Base-by-base conservation (phyloP, 1,140 invertebrate species). In the Oncopodura yosiiana region DNA sequence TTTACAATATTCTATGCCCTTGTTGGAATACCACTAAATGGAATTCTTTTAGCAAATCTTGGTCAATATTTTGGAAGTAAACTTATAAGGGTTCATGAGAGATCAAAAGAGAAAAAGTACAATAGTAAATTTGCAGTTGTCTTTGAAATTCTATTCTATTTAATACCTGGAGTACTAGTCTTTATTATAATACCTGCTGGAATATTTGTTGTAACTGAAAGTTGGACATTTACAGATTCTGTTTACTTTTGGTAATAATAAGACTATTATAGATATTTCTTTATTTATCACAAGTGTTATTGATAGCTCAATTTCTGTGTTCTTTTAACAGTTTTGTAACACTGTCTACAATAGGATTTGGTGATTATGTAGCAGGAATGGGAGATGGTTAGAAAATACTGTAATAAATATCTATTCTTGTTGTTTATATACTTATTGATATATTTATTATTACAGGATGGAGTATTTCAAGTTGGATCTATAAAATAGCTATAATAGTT, bases 11-110 rank as follows among this genome's bases (percentile, higher is more conserved):
- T 90, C 53, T 97, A 96, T 68, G 88, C 83, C 0, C 71, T 95
- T 16, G 79, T 95, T 52, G 93, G 94, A n/a, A 94, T 96, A 56
- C 94, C 94, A 0, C 81, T 95, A 66, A 91, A 91, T 66, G 87
- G 86, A 69, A 89, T 94, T 45, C 74, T 91, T 9, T 76, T 91
- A 18, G 77, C 84, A 1, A 82, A 82, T 36, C 68, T 90, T 6
- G 86, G 84, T 44, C 83, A 86, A 64, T 87, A 82, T 66, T 91
- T 89, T 66, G 81, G 81, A n/a, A 72, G 75, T 60, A 79, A 74
- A 74, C 24, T 87, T 38, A 77, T 81, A 16, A 77, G 76, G 44
- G 78, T 84, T 0, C 86, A 87, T 63, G 68, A 78, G 11, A 78
- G 82, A 46, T 87, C 87, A 69, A 89, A 89, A 69, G 80, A 77